Evolutionary conservation across 2,888 invertebrate genomes (phyloP), one percentile per base, ranked within the genome.

Genomic region (Panzeria rudis): DNA sequence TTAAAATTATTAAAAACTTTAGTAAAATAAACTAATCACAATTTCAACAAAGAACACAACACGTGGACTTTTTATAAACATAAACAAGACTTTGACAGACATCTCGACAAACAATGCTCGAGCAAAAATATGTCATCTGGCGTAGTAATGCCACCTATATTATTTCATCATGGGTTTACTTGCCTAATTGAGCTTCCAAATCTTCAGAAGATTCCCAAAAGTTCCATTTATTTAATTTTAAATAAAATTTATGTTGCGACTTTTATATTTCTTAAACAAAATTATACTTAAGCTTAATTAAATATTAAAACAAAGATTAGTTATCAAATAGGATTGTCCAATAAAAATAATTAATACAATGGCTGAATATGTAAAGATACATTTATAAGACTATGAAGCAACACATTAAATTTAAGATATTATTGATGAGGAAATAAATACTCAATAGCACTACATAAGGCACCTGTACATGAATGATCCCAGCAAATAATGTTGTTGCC

Each of bases 351-450:
- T 2, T 15, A 41, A 15, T 15, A 41, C 15, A 15, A 41, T 41
- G 50, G 17, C 20, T 50, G 20, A 3, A 50, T 50, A 7, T 17
- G 20, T 8, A 20, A 50, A 50, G 17, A n/a, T 17, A 32, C 32
- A 32, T 38, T 38, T 38, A 38, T 9, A 35, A 35, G 9, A 59
- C 32, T 59, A n/a, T 17, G 32, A 11, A 35, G 68, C 52, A 68
- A 25, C 56, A 52, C 13, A 23, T 13, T 41, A 61, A 77, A 50
- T 59, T 32, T 17, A 11, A 69, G 15, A 50, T 47, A 25, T 23
- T 56, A 38, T 29, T 41, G 66, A 76, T 38, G 59, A 56, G 64
- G 59, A 76, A 77, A 52, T 72, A 68, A 72, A 79, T 35, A 66
- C 76, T 7, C 80, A 72, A 76, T 72, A 72, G 80, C 47, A 69